Conservation (phyloP, 1,140 invertebrate genomes). For the roundworm (Caenorhabditis elegans) region WBcel235 BX284606.5:13694001-13694500, state of each 20-base stretch:
- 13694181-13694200: background rate
- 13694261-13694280: background rate
- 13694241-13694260: conserved; percentile 1
- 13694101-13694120: background rate
- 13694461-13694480: too few relatives aligned
- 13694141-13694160: background rate
- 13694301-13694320: conserved; percentile 1
- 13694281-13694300: background rate
- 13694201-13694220: conserved; percentile 14
- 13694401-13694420: too few relatives aligned
- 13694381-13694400: too few relatives aligned
- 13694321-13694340: background rate
- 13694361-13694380: too few relatives aligned
- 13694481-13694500: too few relatives aligned
- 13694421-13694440: too few relatives aligned
- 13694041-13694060: background rate
- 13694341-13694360: background rate
- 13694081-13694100: background rate
- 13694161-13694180: background rate
- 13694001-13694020: too few relatives aligned
- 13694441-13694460: too few relatives aligned
- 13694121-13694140: background rate
- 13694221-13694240: background rate
- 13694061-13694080: background rate
- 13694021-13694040: background rate